These are phyloP conservation scores for Blera fallax DNA, from an alignment of 2,888 invertebrate species.

Conservation along the genomic window DNA sequence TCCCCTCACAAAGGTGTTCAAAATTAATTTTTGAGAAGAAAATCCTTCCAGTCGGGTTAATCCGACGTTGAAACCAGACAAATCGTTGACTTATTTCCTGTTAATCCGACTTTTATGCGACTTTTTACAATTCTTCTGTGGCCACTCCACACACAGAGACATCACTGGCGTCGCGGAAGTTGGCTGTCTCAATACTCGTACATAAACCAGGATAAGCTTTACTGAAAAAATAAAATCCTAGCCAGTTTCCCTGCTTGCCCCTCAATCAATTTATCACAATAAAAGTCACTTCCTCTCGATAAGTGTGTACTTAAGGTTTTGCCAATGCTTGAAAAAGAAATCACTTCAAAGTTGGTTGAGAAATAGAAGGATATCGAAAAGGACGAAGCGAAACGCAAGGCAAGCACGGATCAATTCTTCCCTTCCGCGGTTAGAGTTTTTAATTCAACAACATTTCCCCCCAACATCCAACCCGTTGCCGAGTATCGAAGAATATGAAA, in stretches of 20 bases:
- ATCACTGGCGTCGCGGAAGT: conserved; percentile 1
- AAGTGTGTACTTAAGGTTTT: conserved; percentile 66
- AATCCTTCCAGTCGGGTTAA: conserved; percentile 44
- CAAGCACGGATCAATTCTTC: conserved; percentile 39
- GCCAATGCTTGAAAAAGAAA: conserved; percentile 28
- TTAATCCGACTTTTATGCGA: conserved; percentile 31
- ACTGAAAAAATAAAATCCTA: conserved; percentile 5
- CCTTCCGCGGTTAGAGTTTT: conserved; percentile 35
- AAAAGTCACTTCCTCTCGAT: conserved; percentile 70
- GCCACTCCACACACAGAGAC: conserved; percentile 5
- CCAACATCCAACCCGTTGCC: no score
- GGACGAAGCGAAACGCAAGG: not conserved
- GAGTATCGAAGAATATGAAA: not conserved
- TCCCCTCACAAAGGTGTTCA: conserved; percentile 21
- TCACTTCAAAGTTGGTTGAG: conserved; percentile 25
- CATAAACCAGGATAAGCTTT: conserved; percentile 34
- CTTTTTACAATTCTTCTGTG: conserved; percentile 4
- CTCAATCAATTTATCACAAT: conserved; percentile 69
- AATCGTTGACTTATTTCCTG: conserved; percentile 61
- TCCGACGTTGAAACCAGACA: conserved; percentile 57
- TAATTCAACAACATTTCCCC: conserved; percentile 6
- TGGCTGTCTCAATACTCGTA: conserved; percentile 3
- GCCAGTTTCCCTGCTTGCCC: not conserved
- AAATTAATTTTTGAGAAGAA: conserved; percentile 54
- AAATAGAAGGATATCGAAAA: conserved; percentile 1